Base-by-base conservation (phyloP, 2,888 invertebrate species). In the Synanthedon tipuliformis region DNA sequence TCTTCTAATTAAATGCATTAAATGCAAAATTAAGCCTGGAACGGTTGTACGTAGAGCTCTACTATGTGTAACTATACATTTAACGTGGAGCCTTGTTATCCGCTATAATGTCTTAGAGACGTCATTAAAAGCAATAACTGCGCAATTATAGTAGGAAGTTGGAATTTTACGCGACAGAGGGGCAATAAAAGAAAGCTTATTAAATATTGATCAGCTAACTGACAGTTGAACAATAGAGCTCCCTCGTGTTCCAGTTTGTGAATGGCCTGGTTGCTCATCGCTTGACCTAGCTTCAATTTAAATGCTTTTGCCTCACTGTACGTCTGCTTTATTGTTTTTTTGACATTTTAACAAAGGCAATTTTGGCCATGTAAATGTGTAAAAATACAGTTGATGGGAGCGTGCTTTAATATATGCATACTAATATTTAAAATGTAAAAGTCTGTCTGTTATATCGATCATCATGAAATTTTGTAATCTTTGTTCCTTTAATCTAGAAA, bases 171-270 rank as follows among this genome's bases (percentile, higher is more conserved):
- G 7, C 7, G 45, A 15, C 45, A 15, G 50, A 41, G 7, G 40
- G 45, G 50, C 53, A 49, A 52, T 54, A 54, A 51, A 50, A 34
- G 59, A 53, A 53, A 54, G 52, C 54, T 58, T 56, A 57, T 58
- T 61, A 60, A 59, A 58, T 58, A 62, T 60, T 52, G 60, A 58
- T 58, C 56, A 50, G 51, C 54, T 8, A 57, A 56, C 58, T 55
- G 63, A 59, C 61, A 54, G 51, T 48, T 53, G 59, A 53, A 66
- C 62, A 65, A 66, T 64, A 57, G 59, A 55, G 53, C 54, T 53
- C 52, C 54, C 45, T 45, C 58, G 53, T 56, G 58, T 58, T 57
- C 62, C 55, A 60, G 50, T 60, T 61, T 61, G 60, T 63, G 60
- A 62, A 61, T 61, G 57, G 61, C 48, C 51, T 48, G 51, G 41